Evolutionary conservation across 2,797 vertebrate species (phyloP).

Genomic region (Phoeniculus purpureus): DNA sequence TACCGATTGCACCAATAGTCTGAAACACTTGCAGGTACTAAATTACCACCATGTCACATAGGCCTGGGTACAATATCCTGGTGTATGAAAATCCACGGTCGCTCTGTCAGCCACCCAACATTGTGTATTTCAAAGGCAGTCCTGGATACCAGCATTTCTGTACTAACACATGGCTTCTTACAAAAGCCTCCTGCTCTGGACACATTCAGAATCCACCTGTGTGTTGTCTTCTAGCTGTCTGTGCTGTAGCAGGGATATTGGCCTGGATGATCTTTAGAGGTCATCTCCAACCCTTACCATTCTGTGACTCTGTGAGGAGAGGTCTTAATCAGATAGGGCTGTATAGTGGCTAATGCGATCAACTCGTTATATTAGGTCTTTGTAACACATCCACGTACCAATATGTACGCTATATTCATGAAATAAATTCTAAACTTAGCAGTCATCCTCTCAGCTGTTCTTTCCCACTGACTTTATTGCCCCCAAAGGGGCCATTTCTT

Average conservation of each 20-base stretch:
- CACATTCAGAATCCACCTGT: too few relatives aligned
- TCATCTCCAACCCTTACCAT: too few relatives aligned
- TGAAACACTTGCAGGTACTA: background rate
- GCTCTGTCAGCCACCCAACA: background rate
- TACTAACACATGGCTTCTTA: background rate
- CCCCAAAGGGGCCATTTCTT: background rate
- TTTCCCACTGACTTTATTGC: background rate
- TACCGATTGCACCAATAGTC: background rate
- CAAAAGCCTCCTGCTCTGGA: background rate
- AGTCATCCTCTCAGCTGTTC: background rate
- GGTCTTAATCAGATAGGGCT: background rate
- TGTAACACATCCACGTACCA: background rate
- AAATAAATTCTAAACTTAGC: background rate
- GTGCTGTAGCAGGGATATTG: too few relatives aligned
- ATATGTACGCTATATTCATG: background rate
- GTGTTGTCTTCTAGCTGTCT: too few relatives aligned
- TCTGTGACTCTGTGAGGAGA: background rate
- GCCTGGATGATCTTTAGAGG: too few relatives aligned
- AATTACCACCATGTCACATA: background rate
- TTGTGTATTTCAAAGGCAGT: background rate
- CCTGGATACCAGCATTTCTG: background rate
- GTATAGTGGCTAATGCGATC: background rate
- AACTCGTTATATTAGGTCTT: background rate
- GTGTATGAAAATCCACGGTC: background rate
- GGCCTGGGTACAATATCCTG: background rate